Conservation (phyloP, 2,797 vertebrate genomes). For the Myoxocephalus aenaeus region DNA sequence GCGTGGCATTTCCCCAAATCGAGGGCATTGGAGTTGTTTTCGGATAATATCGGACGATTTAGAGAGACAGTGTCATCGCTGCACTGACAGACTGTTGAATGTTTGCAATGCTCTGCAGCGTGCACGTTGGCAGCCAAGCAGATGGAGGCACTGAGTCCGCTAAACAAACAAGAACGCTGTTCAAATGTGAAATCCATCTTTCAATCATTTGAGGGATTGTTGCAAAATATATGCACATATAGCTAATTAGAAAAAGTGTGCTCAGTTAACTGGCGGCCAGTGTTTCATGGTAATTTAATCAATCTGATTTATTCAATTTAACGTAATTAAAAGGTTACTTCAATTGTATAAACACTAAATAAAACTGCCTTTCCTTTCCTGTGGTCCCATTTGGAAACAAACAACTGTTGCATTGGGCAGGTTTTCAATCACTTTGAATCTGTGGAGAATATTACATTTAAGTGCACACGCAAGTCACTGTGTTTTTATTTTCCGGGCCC, state of each 20-base stretch:
- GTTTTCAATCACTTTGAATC: not conserved
- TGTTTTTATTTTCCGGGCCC: constrained; percentile 44
- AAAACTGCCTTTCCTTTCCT: not conserved
- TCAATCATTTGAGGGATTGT: not conserved
- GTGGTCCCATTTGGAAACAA: not conserved
- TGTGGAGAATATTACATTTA: constrained; percentile 13
- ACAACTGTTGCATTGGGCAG: not conserved
- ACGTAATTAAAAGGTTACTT: not conserved
- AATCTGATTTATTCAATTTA: not conserved
- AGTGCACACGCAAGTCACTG: constrained; percentile 3
- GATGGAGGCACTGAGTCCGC: constrained; percentile 26
- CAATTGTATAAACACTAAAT: not conserved
- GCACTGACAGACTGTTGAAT: constrained; percentile 29
- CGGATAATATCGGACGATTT: not conserved
- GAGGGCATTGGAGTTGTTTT: not conserved
- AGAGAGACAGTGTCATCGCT: not conserved
- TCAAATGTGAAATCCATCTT: constrained; percentile 24
- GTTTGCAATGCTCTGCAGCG: constrained; percentile 24
- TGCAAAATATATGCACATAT: constrained; percentile 5
- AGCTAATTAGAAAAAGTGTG: not conserved
- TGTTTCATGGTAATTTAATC: not conserved
- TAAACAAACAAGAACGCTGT: constrained; percentile 30
- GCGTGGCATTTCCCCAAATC: not conserved
- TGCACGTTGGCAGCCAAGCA: constrained; percentile 31
- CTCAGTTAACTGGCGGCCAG: not conserved